Conservation (phyloP, 2,797 vertebrate genomes). For the Urosaurus nigricauda region DNA sequence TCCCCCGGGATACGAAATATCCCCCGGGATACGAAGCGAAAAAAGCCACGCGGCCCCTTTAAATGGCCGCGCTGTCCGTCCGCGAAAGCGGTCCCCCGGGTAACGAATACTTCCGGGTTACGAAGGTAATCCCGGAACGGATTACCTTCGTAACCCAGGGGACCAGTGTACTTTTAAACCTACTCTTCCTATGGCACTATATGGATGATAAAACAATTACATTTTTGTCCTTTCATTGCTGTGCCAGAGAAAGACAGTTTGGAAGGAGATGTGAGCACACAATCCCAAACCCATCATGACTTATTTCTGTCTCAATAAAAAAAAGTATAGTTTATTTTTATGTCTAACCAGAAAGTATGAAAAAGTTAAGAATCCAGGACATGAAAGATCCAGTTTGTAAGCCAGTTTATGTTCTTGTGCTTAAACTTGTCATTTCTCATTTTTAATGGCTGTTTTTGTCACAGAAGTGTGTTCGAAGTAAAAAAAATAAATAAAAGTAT, state of each 20-base stretch:
- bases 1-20: too few species aligned
- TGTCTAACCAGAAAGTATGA: background rate
- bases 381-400: background rate
- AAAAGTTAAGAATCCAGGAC: background rate
- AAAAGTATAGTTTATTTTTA: background rate
- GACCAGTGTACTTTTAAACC: too few species aligned
- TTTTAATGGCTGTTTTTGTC: background rate
- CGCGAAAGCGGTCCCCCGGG: too few species aligned
- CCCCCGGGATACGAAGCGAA: too few species aligned
- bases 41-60: too few species aligned
- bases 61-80: too few species aligned
- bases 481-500: background rate
- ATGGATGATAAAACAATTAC: too few species aligned
- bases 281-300: too few species aligned
- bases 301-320: background rate
- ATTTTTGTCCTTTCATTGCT: background rate
- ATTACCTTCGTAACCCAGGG: too few species aligned
- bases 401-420: background rate
- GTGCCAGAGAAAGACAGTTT: background rate
- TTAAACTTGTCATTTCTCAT: background rate
- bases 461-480: background rate
- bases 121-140: too few species aligned
- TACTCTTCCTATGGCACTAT: too few species aligned
- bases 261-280: background rate
- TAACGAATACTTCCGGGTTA: too few species aligned